These are phyloP conservation scores for Coptodon rendalli DNA, from an alignment of 2,113 vertebrate genomes.

Conservation along the genomic window DNA sequence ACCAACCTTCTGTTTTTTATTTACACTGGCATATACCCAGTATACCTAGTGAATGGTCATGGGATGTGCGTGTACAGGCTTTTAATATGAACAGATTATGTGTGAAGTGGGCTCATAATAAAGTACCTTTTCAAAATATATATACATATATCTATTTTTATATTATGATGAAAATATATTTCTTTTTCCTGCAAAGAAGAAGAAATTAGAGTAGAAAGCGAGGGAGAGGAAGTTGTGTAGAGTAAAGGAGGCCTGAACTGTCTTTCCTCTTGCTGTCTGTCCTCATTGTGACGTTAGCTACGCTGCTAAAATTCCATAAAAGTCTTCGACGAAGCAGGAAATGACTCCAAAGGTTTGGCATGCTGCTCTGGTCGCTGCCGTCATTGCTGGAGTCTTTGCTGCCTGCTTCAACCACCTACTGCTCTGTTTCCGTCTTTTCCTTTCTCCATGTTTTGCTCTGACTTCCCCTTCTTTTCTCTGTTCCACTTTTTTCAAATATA, in stretches of 20 bases:
- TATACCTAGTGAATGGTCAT: not conserved
- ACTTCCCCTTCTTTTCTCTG: not conserved
- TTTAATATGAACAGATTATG: not conserved
- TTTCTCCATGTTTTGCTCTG: not conserved
- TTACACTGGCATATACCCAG: not conserved
- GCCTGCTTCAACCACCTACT: slow-evolving; percentile 14
- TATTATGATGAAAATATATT: not conserved
- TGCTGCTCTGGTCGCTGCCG: slow-evolving; percentile 64
- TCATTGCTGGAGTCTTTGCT: slow-evolving; percentile 58
- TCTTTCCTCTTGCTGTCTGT: not conserved
- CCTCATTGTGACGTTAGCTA: slow-evolving; percentile 29
- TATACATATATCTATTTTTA: not conserved
- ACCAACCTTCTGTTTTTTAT: not conserved
- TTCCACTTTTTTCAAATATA: not conserved
- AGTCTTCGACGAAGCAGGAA: slow-evolving; percentile 76
- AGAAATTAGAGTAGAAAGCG: not conserved
- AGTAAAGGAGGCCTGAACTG: not conserved
- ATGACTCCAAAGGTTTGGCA: slow-evolving; percentile 77
- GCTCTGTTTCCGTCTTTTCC: not conserved
- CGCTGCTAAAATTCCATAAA: slow-evolving; percentile 74
- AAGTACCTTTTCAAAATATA: not conserved
- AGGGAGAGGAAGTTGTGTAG: not conserved
- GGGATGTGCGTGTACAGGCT: not conserved
- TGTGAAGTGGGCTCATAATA: not conserved
- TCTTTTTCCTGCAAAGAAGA: not conserved